A percentile compares a stretch with the other conserved stretches of the same genome.
These are phyloP conservation scores for Drosophila colorata DNA, from an alignment of 2,888 invertebrate species.

Conservation along the genomic window DNA sequence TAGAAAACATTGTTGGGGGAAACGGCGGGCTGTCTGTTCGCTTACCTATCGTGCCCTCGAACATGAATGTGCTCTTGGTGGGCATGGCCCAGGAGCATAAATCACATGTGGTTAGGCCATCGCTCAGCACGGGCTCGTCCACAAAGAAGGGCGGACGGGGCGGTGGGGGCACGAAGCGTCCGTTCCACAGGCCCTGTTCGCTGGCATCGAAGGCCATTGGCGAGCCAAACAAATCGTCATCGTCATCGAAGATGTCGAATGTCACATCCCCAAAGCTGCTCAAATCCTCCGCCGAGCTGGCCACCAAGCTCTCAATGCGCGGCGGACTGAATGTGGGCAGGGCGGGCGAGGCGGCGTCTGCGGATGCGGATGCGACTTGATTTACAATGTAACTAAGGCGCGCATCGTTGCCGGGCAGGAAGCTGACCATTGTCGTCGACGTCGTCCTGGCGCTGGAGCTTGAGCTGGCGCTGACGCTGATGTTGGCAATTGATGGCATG, in stretches of 20 bases:
- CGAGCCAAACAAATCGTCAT: constrained; percentile 85
- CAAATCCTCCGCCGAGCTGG: constrained; percentile 83
- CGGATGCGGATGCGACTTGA: constrained; percentile 64
- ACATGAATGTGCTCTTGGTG: constrained; percentile 86
- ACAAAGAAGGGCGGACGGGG: constrained; percentile 89
- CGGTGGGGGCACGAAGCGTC: constrained; percentile 88
- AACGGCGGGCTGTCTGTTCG: not conserved
- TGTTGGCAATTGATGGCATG: constrained; percentile 72
- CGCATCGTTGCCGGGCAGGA: constrained; percentile 62
- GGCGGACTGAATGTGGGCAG: constrained; percentile 81
- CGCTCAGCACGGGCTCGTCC: constrained; percentile 87
- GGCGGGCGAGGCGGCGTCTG: constrained; percentile 28
- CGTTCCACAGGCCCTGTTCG: constrained; percentile 85
- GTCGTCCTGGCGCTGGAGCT: constrained; percentile 38
- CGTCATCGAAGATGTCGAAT: constrained; percentile 84
- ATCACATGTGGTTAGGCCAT: constrained; percentile 91
- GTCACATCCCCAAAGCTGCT: constrained; percentile 82
- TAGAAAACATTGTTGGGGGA: not conserved
- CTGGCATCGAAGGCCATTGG: constrained; percentile 85
- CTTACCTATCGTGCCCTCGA: constrained; percentile 88
- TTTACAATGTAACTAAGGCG: constrained; percentile 77
- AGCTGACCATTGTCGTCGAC: constrained; percentile 55
- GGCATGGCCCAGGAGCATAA: constrained; percentile 90
- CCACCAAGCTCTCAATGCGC: constrained; percentile 83
- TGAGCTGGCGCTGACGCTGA: constrained; percentile 53